phyloP scores from a whole-genome alignment of 2,888 invertebrate species.

The Arctia plantaginis region DNA sequence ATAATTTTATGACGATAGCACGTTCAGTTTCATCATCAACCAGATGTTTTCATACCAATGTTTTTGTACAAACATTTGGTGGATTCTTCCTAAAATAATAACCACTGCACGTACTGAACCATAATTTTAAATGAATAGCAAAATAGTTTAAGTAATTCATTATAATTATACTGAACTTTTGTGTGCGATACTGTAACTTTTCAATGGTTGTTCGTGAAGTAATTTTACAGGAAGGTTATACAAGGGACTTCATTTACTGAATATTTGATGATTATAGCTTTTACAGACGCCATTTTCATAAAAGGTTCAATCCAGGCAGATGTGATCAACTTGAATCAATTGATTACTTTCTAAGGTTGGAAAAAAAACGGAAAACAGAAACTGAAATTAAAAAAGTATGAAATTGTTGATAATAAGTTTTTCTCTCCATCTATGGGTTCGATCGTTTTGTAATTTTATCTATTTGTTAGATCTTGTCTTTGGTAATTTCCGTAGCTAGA shows the following conservation, averaged over 20 bases:
- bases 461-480: not conserved
- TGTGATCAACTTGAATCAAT: not conserved
- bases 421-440: not conserved
- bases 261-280: not conserved
- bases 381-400: not conserved
- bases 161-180: not conserved
- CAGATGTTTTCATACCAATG: not conserved
- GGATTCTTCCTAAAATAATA: constrained; percentile 2
- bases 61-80: constrained; percentile 6
- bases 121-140: constrained; percentile 2
- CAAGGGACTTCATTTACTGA: not conserved
- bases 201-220: not conserved
- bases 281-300: not conserved
- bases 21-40: not conserved
- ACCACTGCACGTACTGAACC: not conserved
- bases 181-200: not conserved
- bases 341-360: not conserved
- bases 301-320: not conserved
- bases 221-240: not conserved
- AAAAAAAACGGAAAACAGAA: not conserved
- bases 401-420: not conserved
- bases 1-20: constrained; percentile 4
- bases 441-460: not conserved
- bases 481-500: not conserved
- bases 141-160: constrained; percentile 1